Conservation (phyloP, 2,113 vertebrate genomes). For the Tachuris rubrigastra region DNA sequence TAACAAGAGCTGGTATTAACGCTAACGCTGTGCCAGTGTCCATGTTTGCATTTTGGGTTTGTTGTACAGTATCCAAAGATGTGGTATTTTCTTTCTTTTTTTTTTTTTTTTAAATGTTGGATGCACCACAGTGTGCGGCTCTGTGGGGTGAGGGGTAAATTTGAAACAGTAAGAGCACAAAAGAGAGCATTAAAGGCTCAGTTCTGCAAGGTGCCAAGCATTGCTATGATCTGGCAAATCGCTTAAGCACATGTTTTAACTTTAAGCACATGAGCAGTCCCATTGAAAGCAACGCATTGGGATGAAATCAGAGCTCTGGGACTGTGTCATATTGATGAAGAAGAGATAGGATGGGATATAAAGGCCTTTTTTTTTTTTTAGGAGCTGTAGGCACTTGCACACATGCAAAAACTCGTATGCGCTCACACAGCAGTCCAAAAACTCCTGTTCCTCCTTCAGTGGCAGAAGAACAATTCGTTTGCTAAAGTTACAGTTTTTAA, state of each 20-base stretch:
- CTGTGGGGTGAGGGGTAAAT: conserved; percentile 64
- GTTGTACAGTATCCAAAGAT: conserved; percentile 46
- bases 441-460: background rate
- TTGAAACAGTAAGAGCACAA: conserved; percentile 64
- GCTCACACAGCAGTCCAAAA: background rate
- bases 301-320: conserved; percentile 64
- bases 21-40: conserved; percentile 36
- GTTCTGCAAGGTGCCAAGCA: conserved; percentile 67
- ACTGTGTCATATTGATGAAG: conserved; percentile 52
- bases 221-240: conserved; percentile 64
- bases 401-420: fast-evolving
- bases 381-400: background rate
- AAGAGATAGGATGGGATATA: conserved; percentile 37
- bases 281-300: conserved; percentile 8
- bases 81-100: background rate
- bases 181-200: conserved; percentile 67
- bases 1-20: conserved; percentile 54
- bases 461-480: background rate
- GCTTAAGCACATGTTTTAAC: conserved; percentile 67
- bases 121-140: conserved; percentile 39
- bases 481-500: background rate
- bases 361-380: conserved; percentile 21
- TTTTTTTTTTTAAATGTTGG: background rate
- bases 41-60: conserved; percentile 61
- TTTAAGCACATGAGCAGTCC: conserved; percentile 65